phyloP scores from a whole-genome alignment of 2,113 vertebrate species.

The Datnioides undecimradiatus region DNA sequence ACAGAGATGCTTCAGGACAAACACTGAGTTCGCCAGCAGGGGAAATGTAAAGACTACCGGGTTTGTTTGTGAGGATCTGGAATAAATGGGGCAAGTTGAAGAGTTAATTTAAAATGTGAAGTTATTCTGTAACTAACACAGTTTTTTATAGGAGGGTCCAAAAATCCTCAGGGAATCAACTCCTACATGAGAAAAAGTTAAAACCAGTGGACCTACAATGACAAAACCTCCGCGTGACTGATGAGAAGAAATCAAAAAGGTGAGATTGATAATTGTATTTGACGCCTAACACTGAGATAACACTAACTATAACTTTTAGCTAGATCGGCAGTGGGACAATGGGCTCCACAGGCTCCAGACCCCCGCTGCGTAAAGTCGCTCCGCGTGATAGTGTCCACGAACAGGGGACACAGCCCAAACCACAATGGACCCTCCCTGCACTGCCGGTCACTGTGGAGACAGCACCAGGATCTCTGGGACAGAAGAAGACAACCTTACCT shows the following conservation, averaged over 20 bases:
- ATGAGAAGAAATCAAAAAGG: conserved; percentile 5
- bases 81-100: neutral
- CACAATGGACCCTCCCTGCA: conserved; percentile 65
- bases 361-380: conserved; percentile 69
- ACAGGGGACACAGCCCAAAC: conserved; percentile 21
- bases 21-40: neutral
- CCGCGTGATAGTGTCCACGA: conserved; percentile 60
- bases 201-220: neutral
- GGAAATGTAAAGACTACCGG: conserved; percentile 10
- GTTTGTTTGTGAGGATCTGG: conserved; percentile 9
- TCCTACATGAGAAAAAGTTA: neutral
- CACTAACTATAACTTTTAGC: neutral
- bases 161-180: neutral
- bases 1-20: conserved; percentile 27
- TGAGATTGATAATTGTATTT: conserved; percentile 2
- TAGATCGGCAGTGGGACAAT: conserved; percentile 53
- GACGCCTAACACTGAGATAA: neutral
- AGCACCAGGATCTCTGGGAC: conserved; percentile 49
- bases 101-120: neutral
- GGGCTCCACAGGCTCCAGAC: conserved; percentile 77
- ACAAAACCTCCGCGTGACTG: neutral
- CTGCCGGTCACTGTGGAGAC: conserved; percentile 30
- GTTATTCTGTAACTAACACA: conserved; percentile 29
- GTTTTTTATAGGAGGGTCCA: neutral
- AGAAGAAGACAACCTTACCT: conserved; percentile 55